Evolutionary conservation across 1,140 invertebrate genomes (phyloP).

Genomic region (Mycetomoellerius zeteki): DNA sequence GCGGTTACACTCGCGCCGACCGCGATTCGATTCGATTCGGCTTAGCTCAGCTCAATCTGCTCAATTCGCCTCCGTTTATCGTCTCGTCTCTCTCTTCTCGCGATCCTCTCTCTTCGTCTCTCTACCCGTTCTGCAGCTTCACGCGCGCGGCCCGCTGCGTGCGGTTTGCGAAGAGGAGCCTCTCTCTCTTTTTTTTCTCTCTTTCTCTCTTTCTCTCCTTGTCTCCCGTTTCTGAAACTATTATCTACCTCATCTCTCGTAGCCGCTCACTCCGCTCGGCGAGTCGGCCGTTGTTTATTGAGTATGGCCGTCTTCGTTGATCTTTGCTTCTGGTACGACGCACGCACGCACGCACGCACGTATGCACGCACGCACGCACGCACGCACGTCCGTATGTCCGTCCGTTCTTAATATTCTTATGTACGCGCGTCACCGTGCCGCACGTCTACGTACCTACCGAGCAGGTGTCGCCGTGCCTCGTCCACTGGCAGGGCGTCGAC

Average conservation of each 20-base stretch:
- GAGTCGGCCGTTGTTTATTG: slow-evolving; percentile 81
- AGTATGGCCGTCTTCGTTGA: slow-evolving; percentile 80
- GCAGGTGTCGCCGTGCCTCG: slow-evolving; percentile 66
- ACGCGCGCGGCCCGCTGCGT: slow-evolving; percentile 16
- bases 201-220: background rate
- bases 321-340: slow-evolving; percentile 25
- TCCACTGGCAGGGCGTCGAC: slow-evolving; percentile 49
- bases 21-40: slow-evolving; percentile 6
- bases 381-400: background rate
- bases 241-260: slow-evolving; percentile 77
- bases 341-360: background rate
- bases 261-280: slow-evolving; percentile 72
- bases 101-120: background rate
- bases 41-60: background rate
- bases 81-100: background rate
- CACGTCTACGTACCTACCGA: slow-evolving; percentile 29
- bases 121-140: background rate
- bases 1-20: slow-evolving; percentile 12
- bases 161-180: background rate
- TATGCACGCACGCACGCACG: background rate
- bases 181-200: background rate
- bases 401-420: background rate
- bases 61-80: slow-evolving; percentile 10
- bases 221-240: slow-evolving; percentile 12
- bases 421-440: slow-evolving; percentile 2